Base-by-base conservation (phyloP, 1,140 invertebrate genomes). In the Polypedilum pembai region DNA sequence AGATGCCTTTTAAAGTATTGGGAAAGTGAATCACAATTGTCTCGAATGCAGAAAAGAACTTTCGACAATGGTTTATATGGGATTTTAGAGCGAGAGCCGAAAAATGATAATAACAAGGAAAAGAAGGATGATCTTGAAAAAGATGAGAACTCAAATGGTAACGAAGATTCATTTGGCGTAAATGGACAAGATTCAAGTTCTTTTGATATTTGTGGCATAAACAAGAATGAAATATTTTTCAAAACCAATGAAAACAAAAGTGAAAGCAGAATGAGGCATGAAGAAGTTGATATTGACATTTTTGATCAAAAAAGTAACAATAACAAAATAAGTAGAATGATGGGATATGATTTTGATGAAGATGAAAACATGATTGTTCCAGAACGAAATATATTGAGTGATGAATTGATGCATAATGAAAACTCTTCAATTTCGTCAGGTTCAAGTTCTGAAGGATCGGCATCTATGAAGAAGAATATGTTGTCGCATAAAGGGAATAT, bases 1-100 rank as follows among this genome's bases (percentile, higher is more conserved):
- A 85, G 92, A 76, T 87, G 90, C 3, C 82, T 94, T 7, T 86
- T 93, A 7, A 86, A 87, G 75, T 88, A 87, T 76, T 90, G 87
- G 88, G 83, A 87, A 76, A 80, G 85, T 7, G 86, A 86, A 76
- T 76, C 21, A 79, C 79, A 73, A 77, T 77, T 17, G 78, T 77
- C 56, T 79, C 79, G 0, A 78, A 79, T 18, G 78, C 79, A 20
- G 79, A 79, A 63, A 78, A 77, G 12, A 78, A 79, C 7, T 78
- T 80, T 21, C 73, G 5, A 40, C 63, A 21, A 69, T 69, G 15
- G 76, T 66, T n/a, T 76, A 7, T 18, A 20, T 69, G 65, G 65
- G 20, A 12, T 56, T 56, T 12, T n/a, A n/a, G 45, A 56, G 12
- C 45, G 3, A n/a, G 45, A 56, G 12, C 45, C 12, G 15, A 56